Conservation (phyloP, 2,113 vertebrate species). For the Alexandromys fortis region DNA sequence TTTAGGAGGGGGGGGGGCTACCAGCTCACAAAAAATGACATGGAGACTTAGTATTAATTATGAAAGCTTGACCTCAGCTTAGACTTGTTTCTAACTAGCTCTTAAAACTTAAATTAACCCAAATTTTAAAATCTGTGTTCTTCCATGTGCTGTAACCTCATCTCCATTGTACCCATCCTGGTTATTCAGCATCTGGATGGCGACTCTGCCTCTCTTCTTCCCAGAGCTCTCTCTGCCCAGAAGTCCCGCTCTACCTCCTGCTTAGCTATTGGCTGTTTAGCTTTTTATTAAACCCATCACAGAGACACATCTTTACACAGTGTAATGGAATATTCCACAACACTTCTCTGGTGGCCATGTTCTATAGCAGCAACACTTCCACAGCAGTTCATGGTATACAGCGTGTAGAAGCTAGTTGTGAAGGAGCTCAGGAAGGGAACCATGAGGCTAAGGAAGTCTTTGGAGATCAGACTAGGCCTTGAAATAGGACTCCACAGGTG, state of each 20-base stretch:
- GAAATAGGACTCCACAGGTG: background rate
- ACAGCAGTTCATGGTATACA: background rate
- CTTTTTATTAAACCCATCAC: background rate
- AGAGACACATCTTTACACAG: background rate
- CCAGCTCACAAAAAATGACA: background rate
- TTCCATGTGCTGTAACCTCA: accelerated
- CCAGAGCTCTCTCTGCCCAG: background rate
- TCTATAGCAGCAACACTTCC: background rate
- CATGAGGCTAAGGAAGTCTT: background rate
- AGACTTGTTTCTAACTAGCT: background rate
- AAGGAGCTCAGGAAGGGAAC: background rate
- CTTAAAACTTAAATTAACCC: background rate
- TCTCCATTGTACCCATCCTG: background rate
- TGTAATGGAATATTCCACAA: background rate
- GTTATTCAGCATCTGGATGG: background rate
- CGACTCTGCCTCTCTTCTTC: background rate
- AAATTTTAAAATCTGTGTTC: background rate
- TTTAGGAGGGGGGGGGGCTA: background rate
- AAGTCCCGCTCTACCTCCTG: background rate
- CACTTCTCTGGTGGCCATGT: background rate
- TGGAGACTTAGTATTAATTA: background rate
- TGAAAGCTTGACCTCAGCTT: background rate
- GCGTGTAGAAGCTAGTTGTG: background rate
- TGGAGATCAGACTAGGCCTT: background rate
- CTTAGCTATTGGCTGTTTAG: background rate